Evolutionary conservation across 2,113 vertebrate genomes (phyloP), one percentile per base, ranked within the genome.

Genomic region (Orycteropus afer): DNA sequence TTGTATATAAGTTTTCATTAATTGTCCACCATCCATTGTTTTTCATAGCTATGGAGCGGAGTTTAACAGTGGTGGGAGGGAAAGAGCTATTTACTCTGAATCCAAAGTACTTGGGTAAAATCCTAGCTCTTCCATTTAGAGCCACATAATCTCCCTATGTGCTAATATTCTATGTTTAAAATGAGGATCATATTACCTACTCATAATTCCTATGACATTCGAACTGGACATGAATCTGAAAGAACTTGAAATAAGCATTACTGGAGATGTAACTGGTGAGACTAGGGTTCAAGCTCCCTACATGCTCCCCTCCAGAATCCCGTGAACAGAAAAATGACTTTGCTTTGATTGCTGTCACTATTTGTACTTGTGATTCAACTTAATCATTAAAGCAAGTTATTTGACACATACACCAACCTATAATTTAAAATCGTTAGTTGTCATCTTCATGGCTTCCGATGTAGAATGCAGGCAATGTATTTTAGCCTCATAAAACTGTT

Each of bases 361-460:
- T 84, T 91, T 76, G 57, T 86, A 69, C 55, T 80, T 93, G 34
- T 81, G 45, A 90, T 87, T 95, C 55, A 84, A 59, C 18, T 73
- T 86, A 71, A 65, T 37, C 37, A 83, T 69, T 42, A 25, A 85
- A 93, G 73, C 20, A 67, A 59, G 11, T 91, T 77, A 74, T 85
- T 87, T 51, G 0, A 22, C 12, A 34, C 15, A 4, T 87, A 53
- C 65, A 55, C 86, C 78, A 95, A 71, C 25, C 18, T 49, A 47
- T 81, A 18, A 74, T 61, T 71, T 80, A 78, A 91, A 89, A 88
- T 25, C 59, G 57, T 82, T 80, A 74, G 59, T 45, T 49, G 32
- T 69, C 77, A 59, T 55, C 55, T 49, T 83, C 34, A 18, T 73
- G 78, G 49, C 8, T 77, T 9, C 73, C 2, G 23, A 51, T 57